A percentile compares a stretch with the other conserved stretches of the same genome.
Conservation (phyloP, 2,888 invertebrate species). For the Plebejus melissa region DNA sequence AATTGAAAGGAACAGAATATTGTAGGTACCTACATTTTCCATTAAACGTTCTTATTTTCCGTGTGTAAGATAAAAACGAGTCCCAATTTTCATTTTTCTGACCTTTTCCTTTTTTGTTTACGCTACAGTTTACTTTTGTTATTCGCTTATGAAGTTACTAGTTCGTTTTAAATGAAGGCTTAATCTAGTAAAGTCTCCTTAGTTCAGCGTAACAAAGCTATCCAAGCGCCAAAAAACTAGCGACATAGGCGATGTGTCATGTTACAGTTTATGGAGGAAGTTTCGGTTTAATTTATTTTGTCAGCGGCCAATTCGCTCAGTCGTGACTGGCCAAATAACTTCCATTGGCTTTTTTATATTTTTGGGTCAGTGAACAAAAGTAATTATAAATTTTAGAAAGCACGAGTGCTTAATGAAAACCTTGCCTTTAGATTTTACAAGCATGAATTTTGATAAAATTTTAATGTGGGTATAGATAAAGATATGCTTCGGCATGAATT, state of each 20-base stretch:
- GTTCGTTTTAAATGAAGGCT: too few relatives aligned
- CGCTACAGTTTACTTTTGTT: too few relatives aligned
- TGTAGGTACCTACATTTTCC: neutral
- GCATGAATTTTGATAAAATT: too few relatives aligned
- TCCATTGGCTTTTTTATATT: neutral
- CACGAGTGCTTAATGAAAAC: too few relatives aligned
- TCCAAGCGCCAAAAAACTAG: constrained; percentile 4
- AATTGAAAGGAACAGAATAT: neutral
- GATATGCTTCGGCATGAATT: too few relatives aligned
- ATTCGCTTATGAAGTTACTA: too few relatives aligned
- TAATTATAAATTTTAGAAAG: neutral
- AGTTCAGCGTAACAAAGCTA: neutral
- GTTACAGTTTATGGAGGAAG: constrained; percentile 16
- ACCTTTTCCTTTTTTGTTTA: neutral
- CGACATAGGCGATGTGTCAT: constrained; percentile 12
- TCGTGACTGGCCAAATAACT: constrained; percentile 24
- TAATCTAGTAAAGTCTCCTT: too few relatives aligned
- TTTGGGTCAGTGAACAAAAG: neutral
- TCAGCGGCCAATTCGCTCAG: constrained; percentile 14
- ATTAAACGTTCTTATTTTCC: neutral
- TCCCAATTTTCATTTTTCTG: neutral
- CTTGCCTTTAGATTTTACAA: too few relatives aligned
- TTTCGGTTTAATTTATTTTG: constrained; percentile 20
- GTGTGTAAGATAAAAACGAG: neutral
- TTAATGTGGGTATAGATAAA: too few relatives aligned